Evolutionary conservation across 2,797 vertebrate genomes (phyloP), one percentile per base, ranked within the genome.

Genomic region (Cossypha polioptera): DNA sequence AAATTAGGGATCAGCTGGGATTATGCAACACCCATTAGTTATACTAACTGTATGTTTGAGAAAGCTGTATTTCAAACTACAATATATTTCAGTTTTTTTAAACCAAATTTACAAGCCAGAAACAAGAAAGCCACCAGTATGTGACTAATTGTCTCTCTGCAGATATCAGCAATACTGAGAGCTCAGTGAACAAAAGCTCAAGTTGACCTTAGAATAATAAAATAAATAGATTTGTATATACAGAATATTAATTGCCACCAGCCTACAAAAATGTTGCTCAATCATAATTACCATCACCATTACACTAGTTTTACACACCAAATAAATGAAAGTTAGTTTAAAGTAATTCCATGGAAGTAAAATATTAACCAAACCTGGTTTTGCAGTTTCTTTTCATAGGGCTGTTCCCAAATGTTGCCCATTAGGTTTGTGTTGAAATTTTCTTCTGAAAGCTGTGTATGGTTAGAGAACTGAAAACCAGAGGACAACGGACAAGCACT

Each of bases 401-500:
- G 50, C 77, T 93, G 38, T 28, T 97, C 96, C 97, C 90, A 97
- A 63, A 82, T 53, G 42, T 69, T 72, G 29, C 18, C 48, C 85
- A 31, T 31, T 63, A 51, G 21, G 62, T 95, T 91, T 21, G 57
- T 87, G 74, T 83, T 86, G 35, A 91, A 94, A 92, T 93, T 97
- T 77, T 97, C 96, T 91, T 98, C 96, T 84, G 91, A 79, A 78
- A 91, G 90, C 53, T 98, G 97, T 55, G 92, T 80, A 65, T 48
- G 88, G 96, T 96, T 79, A 61, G 95, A 91, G 77, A 88, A 89
- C 66, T 82, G 92, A 72, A 97, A 95, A 45, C 67, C 92, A 57
- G 95, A 85, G 38, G 97, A 81, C n/a, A 79, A 42, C 10, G 83
- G 97, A 88, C 95, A 95, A 11, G 97, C 96, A 87, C 92, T 97